Percentiles rank a stretch among this genome's conserved stretches.
Conservation (phyloP, 2,113 vertebrate species). For the Microcebus tavaratra region DNA sequence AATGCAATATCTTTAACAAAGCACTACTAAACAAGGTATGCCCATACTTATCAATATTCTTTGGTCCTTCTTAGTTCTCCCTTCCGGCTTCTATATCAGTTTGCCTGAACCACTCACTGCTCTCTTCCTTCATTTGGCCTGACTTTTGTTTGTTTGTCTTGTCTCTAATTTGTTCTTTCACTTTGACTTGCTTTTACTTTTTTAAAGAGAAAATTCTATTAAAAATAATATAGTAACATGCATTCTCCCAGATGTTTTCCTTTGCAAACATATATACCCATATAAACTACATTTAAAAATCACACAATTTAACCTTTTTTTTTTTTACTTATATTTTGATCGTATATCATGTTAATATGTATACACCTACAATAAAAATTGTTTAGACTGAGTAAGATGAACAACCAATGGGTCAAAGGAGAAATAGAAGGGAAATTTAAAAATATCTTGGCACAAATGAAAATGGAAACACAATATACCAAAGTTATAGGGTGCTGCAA, state of each 20-base stretch:
- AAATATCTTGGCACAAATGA: neutral
- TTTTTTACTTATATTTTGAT: neutral
- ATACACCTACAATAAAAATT: neutral
- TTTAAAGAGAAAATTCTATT: neutral
- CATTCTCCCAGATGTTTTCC: neutral
- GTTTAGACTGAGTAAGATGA: neutral
- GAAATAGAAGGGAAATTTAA: neutral
- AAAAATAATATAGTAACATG: neutral
- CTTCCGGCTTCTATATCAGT: neutral
- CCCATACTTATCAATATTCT: neutral
- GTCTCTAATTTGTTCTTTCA: neutral
- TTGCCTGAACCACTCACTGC: neutral
- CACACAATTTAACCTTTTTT: neutral
- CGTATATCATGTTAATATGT: neutral
- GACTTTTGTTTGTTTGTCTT: neutral
- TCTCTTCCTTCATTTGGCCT: neutral
- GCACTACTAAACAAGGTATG: neutral
- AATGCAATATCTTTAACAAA: neutral
- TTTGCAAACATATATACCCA: neutral
- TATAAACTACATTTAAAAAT: neutral
- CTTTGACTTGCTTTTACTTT: neutral
- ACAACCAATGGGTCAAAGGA: neutral
- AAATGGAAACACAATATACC: neutral
- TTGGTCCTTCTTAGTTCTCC: neutral
- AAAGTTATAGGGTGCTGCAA: neutral